These are phyloP conservation scores for Columba guinea DNA, from an alignment of 2,797 vertebrate species.

Conservation along the genomic window DNA sequence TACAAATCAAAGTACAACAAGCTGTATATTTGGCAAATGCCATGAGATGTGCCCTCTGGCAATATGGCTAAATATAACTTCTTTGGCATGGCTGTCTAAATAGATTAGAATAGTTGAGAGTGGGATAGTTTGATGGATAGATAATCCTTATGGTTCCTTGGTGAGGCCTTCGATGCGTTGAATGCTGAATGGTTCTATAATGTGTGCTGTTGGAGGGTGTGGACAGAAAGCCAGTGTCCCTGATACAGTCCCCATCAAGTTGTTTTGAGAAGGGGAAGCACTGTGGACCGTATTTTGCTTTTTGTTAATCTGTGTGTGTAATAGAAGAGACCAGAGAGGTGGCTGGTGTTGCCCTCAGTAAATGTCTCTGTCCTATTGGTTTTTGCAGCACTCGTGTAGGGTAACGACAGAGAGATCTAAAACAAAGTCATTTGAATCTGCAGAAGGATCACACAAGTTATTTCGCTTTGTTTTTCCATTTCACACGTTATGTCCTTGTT, in stretches of 20 bases:
- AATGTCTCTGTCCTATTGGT: too few species aligned
- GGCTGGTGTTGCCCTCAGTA: background rate
- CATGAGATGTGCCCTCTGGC: background rate
- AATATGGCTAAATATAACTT: background rate
- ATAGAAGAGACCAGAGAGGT: background rate
- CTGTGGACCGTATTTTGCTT: background rate
- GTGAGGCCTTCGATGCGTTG: background rate
- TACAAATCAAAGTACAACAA: background rate
- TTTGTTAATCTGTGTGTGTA: background rate
- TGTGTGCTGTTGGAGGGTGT: background rate
- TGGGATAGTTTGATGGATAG: background rate
- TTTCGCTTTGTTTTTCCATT: background rate
- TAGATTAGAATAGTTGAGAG: background rate
- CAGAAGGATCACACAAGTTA: background rate
- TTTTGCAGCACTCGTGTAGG: background rate
- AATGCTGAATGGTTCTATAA: background rate
- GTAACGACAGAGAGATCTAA: background rate
- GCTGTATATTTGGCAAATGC: background rate
- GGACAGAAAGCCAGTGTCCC: background rate
- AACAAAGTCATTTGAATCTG: background rate
- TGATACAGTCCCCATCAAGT: background rate
- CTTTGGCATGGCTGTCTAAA: background rate
- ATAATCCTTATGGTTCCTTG: background rate
- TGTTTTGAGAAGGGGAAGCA: background rate
- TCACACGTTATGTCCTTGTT: background rate